phyloP scores from a whole-genome alignment of 2,797 vertebrate species.

The Percopsis omiscomaycus region DNA sequence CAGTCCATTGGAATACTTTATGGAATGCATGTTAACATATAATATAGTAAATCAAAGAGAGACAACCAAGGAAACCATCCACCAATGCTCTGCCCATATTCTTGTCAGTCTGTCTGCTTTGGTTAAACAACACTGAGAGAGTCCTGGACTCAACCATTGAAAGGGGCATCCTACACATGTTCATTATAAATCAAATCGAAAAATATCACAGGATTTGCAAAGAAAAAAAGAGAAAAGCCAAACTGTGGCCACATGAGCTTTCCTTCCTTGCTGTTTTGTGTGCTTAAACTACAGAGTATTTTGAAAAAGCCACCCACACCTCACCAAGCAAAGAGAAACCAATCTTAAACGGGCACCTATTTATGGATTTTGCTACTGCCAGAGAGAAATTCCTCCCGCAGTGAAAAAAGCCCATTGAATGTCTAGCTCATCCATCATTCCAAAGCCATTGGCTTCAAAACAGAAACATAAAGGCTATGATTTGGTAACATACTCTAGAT shows the following conservation, averaged over 20 bases:
- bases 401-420: constrained; percentile 63
- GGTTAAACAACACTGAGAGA: constrained; percentile 42
- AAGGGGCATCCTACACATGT: constrained; percentile 61
- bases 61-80: constrained; percentile 49
- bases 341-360: constrained; percentile 79
- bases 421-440: constrained; percentile 75
- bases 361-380: constrained; percentile 78
- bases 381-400: constrained; percentile 70
- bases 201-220: constrained; percentile 62
- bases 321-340: constrained; percentile 69
- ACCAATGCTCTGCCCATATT: constrained; percentile 42
- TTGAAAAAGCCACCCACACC: constrained; percentile 78
- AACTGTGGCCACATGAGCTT: constrained; percentile 66
- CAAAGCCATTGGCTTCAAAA: constrained; percentile 71
- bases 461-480: constrained; percentile 69
- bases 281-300: constrained; percentile 51
- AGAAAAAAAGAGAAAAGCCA: constrained; percentile 55
- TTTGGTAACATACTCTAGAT: constrained; percentile 67
- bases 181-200: constrained; percentile 65
- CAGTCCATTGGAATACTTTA: constrained; percentile 54
- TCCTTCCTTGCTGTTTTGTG: constrained; percentile 64
- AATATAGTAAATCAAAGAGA: constrained; percentile 53
- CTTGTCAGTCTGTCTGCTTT: constrained; percentile 54
- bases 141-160: constrained; percentile 28
- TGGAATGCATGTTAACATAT: constrained; percentile 61